phyloP scores from a whole-genome alignment of 2,888 invertebrate genomes.

The Atethmia centrago region DNA sequence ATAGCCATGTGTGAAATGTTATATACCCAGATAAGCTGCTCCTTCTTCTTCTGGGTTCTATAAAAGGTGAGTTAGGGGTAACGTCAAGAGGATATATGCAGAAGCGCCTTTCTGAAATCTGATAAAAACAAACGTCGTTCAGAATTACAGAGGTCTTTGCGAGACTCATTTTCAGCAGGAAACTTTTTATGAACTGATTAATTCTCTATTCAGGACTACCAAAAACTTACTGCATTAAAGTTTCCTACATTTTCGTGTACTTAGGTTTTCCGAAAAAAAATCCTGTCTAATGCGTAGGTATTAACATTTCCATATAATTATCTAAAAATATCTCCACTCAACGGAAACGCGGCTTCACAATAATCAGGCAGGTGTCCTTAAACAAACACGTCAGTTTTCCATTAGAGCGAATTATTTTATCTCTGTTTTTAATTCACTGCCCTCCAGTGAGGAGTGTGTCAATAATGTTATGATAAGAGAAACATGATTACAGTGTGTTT shows the following conservation, averaged over 20 bases:
- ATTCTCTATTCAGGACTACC: background rate
- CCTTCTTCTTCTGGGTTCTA: background rate
- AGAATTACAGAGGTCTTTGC: background rate
- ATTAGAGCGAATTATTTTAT: slow-evolving; percentile 54
- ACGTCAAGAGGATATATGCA: no score
- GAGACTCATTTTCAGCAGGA: background rate
- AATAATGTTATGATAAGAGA: slow-evolving; percentile 18
- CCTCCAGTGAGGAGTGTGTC: slow-evolving; percentile 19
- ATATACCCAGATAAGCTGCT: background rate
- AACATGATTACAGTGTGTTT: slow-evolving; percentile 10
- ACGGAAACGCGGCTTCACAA: slow-evolving; percentile 35
- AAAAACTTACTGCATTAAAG: background rate
- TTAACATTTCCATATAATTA: background rate
- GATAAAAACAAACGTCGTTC: background rate
- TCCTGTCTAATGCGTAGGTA: background rate
- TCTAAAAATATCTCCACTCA: background rate
- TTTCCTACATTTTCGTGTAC: background rate
- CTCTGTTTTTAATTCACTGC: slow-evolving; percentile 51
- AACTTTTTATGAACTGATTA: background rate
- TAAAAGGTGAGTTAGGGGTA: background rate
- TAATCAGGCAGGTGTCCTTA: slow-evolving; percentile 25
- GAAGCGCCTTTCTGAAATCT: background rate
- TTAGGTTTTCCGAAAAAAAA: background rate
- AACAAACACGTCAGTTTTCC: slow-evolving; percentile 45
- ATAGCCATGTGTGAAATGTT: background rate